Conservation (phyloP, 2,888 invertebrate genomes). For the Syrphus vitripennis region DNA sequence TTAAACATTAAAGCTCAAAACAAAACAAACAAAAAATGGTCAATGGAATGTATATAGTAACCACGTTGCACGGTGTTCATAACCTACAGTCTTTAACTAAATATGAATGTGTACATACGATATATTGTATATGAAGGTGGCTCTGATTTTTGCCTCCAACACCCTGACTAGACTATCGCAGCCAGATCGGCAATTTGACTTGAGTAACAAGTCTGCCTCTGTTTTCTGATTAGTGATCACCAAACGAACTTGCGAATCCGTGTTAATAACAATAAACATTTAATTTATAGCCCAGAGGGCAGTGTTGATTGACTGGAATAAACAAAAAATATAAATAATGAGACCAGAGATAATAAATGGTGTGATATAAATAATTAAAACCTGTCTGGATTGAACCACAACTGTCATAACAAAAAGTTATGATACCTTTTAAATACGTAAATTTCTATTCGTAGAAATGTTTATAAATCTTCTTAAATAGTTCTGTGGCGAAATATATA, state of each 20-base stretch:
- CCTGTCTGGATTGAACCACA: too few species aligned
- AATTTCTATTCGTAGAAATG: too few species aligned
- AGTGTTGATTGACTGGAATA: background rate
- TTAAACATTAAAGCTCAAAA: constrained; percentile 15
- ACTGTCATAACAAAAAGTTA: too few species aligned
- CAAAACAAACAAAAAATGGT: background rate
- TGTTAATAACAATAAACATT: background rate
- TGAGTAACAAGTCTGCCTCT: constrained; percentile 30
- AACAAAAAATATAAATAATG: too few species aligned
- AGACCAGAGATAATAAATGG: too few species aligned
- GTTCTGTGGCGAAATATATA: too few species aligned
- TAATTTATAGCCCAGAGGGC: background rate
- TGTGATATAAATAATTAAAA: too few species aligned
- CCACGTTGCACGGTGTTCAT: constrained; percentile 16
- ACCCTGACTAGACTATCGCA: background rate
- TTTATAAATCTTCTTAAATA: too few species aligned
- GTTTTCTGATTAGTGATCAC: constrained; percentile 20
- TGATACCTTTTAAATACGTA: too few species aligned
- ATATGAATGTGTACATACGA: background rate
- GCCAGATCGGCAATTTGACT: constrained; percentile 12
- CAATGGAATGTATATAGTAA: constrained; percentile 49
- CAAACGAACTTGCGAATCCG: constrained; percentile 40
- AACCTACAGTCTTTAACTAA: background rate
- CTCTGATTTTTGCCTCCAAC: background rate
- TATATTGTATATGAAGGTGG: background rate